Conservation (phyloP, 2,797 vertebrate species). For the Limnodromus scolopaceus region DNA sequence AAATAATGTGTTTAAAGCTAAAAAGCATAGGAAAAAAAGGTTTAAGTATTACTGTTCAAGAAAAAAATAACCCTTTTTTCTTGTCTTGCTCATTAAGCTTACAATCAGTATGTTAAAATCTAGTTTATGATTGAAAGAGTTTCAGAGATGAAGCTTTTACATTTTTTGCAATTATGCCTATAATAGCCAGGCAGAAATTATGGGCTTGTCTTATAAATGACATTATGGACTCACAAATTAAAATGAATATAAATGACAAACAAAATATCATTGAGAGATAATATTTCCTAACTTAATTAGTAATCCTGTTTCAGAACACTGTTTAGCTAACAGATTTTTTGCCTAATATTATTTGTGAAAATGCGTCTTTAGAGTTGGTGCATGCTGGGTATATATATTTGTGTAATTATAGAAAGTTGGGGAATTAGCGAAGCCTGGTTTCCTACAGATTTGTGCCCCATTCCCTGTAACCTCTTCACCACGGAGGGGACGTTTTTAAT, state of each 20-base stretch:
- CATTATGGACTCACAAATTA: slow-evolving; percentile 14
- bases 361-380: background rate
- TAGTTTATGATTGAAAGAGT: background rate
- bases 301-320: background rate
- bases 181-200: slow-evolving; percentile 10
- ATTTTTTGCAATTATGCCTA: background rate
- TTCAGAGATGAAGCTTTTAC: background rate
- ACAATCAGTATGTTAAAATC: background rate
- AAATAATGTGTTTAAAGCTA: background rate
- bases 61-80: background rate
- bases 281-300: slow-evolving; percentile 51
- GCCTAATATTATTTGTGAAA: slow-evolving; percentile 8
- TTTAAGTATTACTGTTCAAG: background rate
- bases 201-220: slow-evolving; percentile 28
- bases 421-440: background rate
- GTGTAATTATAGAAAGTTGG: background rate
- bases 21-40: background rate
- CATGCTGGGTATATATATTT: background rate
- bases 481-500: background rate
- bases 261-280: slow-evolving; percentile 43
- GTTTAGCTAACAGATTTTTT: background rate
- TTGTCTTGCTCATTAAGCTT: background rate
- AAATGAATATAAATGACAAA: slow-evolving; percentile 67
- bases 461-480: background rate
- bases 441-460: background rate